Evolutionary conservation across 2,888 invertebrate genomes (phyloP), one percentile per base, ranked within the genome.

Genomic region (Acronicta leporina): DNA sequence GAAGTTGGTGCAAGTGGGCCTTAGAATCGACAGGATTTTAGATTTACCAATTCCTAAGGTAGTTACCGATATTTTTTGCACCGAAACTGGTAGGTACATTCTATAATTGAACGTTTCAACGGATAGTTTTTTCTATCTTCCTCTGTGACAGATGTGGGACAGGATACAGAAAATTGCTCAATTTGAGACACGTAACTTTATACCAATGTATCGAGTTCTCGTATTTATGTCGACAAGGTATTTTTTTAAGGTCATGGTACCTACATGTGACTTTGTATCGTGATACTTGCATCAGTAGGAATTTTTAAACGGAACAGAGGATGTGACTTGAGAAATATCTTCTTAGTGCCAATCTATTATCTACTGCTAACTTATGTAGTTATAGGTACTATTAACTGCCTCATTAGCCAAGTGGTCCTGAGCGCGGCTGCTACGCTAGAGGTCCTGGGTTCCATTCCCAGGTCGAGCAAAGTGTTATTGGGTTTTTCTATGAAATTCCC

Each of bases 81-180:
- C 46, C 33, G 20, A 53, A 75, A 57, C 50, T 61, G 71, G 68
- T 63, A 72, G 71, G 68, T 63, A 72, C 63, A 67, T 67, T 81
- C 82, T 84, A 82, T 85, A 86, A 87, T 87, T 86, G 80, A 82
- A 85, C 72, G 73, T 81, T 82, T 80, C 73, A 84, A 85, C 88
- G 84, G 84, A 84, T 83, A 83, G 79, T 88, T 89, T 91, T 89
- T 88, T 86, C 75, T 64, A 64, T 62, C 73, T 76, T 80, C 78
- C 83, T 82, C 79, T 68, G 75, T 65, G 81, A 83, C 94, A 94
- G 91, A 92, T 94, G 93, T 84, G 87, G 71, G 79, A 77, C 93
- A 92, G 93, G 93, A 94, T 93, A 89, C 80, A 82, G 84, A 84
- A 90, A 89, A 93, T 92, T 90, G 91, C 88, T 88, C 89, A 92